Evolutionary conservation across 2,797 vertebrate genomes (phyloP).

Genomic region (Mus minutoides): DNA sequence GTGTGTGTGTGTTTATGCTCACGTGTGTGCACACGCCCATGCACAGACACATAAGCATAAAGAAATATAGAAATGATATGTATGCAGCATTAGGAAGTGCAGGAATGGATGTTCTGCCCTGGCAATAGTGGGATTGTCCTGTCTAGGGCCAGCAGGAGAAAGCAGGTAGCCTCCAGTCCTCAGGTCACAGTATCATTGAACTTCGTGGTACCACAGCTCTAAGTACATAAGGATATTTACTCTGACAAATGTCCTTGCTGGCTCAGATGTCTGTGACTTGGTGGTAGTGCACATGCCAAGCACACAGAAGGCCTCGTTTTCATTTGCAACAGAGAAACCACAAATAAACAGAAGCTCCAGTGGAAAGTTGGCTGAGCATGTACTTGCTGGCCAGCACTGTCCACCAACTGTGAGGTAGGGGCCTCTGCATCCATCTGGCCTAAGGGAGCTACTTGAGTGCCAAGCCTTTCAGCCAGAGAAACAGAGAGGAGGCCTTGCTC

Average conservation of each 20-base stretch:
- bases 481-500: neutral
- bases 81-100: neutral
- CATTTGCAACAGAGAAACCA: neutral
- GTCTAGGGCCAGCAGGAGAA: neutral
- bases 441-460: neutral
- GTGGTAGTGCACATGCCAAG: neutral
- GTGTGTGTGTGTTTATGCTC: neutral
- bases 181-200: neutral
- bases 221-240: neutral
- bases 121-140: neutral
- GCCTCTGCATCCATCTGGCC: neutral
- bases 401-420: too few relatives aligned
- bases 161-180: neutral
- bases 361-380: neutral
- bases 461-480: neutral
- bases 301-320: neutral
- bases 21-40: too few relatives aligned
- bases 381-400: neutral
- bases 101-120: neutral
- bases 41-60: neutral
- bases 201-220: neutral
- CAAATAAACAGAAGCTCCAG: neutral
- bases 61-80: neutral
- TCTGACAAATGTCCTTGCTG: neutral
- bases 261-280: too few relatives aligned